phyloP scores from a whole-genome alignment of 2,113 vertebrate species.

The Apeltes quadracus region DNA sequence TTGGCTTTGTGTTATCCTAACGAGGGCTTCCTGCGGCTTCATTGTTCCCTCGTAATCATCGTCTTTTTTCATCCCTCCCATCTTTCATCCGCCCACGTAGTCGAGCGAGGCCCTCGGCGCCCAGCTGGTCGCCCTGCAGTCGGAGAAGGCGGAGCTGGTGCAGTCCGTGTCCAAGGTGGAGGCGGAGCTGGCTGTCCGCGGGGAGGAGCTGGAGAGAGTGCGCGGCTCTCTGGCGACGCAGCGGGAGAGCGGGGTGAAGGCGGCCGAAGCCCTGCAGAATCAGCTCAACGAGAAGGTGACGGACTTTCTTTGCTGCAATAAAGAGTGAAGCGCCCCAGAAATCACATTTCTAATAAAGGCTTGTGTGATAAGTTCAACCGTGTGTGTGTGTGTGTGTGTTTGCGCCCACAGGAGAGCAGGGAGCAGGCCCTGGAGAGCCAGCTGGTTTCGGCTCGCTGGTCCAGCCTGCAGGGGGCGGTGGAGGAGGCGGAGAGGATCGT shows the following conservation, averaged over 20 bases:
- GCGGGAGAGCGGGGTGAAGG: constrained; percentile 79
- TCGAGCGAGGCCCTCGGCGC: constrained; percentile 69
- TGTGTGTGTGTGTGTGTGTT: constrained; percentile 1
- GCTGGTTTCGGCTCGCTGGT: constrained; percentile 80
- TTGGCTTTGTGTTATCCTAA: constrained; percentile 18
- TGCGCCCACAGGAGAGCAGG: constrained; percentile 80
- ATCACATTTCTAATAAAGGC: background rate
- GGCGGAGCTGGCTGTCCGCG: constrained; percentile 71
- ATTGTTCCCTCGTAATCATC: background rate
- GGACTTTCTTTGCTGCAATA: background rate
- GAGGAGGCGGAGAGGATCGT: constrained; percentile 85
- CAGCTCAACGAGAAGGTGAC: constrained; percentile 85
- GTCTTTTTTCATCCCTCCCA: background rate
- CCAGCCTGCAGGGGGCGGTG: constrained; percentile 77
- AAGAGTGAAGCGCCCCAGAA: too few relatives aligned
- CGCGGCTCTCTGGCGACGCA: constrained; percentile 72
- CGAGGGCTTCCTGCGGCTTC: constrained; percentile 4
- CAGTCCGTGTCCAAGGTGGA: constrained; percentile 69
- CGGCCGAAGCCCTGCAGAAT: constrained; percentile 80
- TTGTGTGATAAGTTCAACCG: background rate
- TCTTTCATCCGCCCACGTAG: constrained; percentile 66
- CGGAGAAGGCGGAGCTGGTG: constrained; percentile 79
- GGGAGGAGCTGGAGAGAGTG: constrained; percentile 79
- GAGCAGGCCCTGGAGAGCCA: constrained; percentile 77
- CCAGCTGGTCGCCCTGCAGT: constrained; percentile 76